Base-by-base conservation (phyloP, 2,797 vertebrate genomes). In the Adelosebastes latens region DNA sequence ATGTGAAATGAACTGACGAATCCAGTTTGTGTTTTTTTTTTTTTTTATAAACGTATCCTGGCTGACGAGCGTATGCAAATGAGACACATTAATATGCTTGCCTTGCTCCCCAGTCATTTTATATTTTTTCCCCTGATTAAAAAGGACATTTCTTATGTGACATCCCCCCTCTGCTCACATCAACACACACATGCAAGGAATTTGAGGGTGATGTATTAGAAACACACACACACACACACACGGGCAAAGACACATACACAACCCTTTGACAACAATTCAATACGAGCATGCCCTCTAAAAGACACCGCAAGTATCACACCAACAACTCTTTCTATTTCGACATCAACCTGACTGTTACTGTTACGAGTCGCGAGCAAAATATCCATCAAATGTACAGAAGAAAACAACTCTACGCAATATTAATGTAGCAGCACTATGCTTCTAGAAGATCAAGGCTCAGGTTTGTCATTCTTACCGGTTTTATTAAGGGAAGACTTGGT, bases 111-210 rank as follows among this genome's bases (percentile, higher is more conserved):
- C 88, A 96, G 94, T 95, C 95, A 95, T 96, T 96, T 95, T 94
- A 94, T 95, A 94, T 95, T 94, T 94, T 95, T 94, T 93, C 94
- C 93, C 94, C 91, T 95, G 94, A 95, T 95, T 95, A 96, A 96
- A 96, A 96, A 95, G 94, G 95, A 95, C 96, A 95, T 96, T 95
- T 96, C 93, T 93, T 96, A 96, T 95, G 94, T 95, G 94, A 96
- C 95, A 94, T 90, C 92, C 92, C 88, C 94, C 92, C 92, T 90
- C 92, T 88, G 87, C 89, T 91, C 93, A 87, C 87, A 93, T 93
- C 91, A 92, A 89, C 92, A 89, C 92, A 88, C 89, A 87, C 86
- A 87, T 82, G 79, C 81, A n/a, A 84, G 87, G 90, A 89, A 92
- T 91, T 84, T 85, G 88, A 91, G 90, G 90, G 74, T 77, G 86